These are phyloP conservation scores for Drepana arcuata DNA, from an alignment of 1,140 invertebrate genomes.

Conservation along the genomic window DNA sequence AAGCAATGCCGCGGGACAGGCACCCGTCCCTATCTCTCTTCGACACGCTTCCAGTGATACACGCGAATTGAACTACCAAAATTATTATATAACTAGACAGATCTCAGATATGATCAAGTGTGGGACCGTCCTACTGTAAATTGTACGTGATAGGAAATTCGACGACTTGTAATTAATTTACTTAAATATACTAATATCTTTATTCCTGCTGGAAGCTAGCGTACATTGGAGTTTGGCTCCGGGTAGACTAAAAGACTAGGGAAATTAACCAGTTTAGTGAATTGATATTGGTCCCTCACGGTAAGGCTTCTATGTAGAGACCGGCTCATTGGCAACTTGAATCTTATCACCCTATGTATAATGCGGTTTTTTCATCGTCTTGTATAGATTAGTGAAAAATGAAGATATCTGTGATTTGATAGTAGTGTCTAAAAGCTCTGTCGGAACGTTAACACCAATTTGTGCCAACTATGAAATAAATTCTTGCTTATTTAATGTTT, in stretches of 20 bases:
- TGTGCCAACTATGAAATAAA: slow-evolving; percentile 34
- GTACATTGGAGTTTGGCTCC: slow-evolving; percentile 40
- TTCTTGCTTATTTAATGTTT: slow-evolving; percentile 12
- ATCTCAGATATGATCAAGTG: slow-evolving; percentile 59
- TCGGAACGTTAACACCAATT: slow-evolving; percentile 36
- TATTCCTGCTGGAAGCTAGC: slow-evolving; percentile 22
- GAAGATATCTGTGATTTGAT: slow-evolving; percentile 24
- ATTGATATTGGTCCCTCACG: slow-evolving; percentile 56
- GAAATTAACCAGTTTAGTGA: slow-evolving; percentile 56
- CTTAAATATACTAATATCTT: no score
- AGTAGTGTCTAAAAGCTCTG: slow-evolving; percentile 20
- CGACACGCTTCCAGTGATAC: no score
- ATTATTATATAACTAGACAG: slow-evolving; percentile 31
- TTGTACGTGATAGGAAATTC: slow-evolving; percentile 54
- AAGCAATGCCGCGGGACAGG: slow-evolving; percentile 9
- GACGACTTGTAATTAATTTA: slow-evolving; percentile 22
- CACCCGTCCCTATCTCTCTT: no score
- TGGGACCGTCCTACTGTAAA: slow-evolving; percentile 67
- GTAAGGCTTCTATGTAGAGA: slow-evolving; percentile 24
- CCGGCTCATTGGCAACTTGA: slow-evolving; percentile 55
- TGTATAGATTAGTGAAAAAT: slow-evolving; percentile 12
- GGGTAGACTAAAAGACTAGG: slow-evolving; percentile 53
- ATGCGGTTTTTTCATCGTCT: neutral
- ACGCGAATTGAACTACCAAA: no score
- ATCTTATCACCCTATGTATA: slow-evolving; percentile 3